Conservation (phyloP, 2,888 invertebrate genomes). For the Gortyna flavago region DNA sequence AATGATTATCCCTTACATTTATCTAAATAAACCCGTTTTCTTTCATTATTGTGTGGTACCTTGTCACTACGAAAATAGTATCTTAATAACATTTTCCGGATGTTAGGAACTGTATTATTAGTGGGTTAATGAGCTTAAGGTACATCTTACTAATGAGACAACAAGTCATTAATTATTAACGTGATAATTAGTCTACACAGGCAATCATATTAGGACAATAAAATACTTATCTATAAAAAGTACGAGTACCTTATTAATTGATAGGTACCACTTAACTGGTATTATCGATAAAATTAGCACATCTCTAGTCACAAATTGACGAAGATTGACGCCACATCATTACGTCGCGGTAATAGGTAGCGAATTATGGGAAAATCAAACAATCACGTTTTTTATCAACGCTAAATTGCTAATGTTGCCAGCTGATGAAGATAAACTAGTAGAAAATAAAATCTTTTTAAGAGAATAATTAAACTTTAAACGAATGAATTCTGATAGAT, state of each 20-base stretch:
- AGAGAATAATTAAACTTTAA: neutral
- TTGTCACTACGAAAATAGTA: conserved; percentile 7
- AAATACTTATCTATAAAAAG: conserved; percentile 17
- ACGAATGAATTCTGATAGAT: neutral
- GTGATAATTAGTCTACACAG: neutral
- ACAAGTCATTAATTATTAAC: neutral
- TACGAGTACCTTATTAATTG: conserved; percentile 1
- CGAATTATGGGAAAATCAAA: conserved; percentile 47
- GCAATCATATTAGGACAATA: neutral
- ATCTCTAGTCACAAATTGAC: conserved; percentile 34
- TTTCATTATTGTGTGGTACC: neutral
- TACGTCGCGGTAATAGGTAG: conserved; percentile 37
- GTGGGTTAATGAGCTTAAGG: neutral
- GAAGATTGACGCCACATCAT: conserved; percentile 44
- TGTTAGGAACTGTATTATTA: neutral
- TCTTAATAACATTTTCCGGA: neutral
- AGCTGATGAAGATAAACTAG: neutral
- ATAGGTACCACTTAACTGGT: conserved; percentile 20
- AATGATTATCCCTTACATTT: too few species aligned
- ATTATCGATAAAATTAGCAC: conserved; percentile 40
- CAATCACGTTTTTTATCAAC: conserved; percentile 36
- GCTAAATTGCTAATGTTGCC: conserved; percentile 22
- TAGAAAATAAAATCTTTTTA: neutral
- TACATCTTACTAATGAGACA: conserved; percentile 6
- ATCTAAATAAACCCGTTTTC: neutral